phyloP scores from a whole-genome alignment of 2,888 invertebrate species.

The Philopedon plagiatum region DNA sequence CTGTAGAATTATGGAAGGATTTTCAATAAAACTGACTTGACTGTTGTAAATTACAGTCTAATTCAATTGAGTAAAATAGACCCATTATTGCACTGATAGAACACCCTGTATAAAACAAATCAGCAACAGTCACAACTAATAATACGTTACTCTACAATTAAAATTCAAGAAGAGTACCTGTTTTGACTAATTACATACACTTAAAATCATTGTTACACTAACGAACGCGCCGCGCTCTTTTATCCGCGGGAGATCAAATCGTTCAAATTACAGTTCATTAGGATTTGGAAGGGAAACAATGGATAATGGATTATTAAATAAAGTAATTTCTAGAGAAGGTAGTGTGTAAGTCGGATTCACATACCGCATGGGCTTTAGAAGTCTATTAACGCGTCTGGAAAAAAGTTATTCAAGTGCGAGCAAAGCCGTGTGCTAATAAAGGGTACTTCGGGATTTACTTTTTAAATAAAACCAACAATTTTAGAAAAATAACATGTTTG shows the following conservation, averaged over 20 bases:
- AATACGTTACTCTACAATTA: background rate
- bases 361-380: background rate
- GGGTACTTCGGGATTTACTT: no score
- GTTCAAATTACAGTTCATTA: constrained; percentile 21
- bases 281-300: constrained; percentile 4
- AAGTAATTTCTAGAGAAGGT: background rate
- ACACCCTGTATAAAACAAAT: background rate
- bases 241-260: constrained; percentile 25
- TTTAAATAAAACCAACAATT: no score
- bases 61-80: no score
- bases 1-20: no score
- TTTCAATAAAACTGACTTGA: no score
- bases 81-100: no score
- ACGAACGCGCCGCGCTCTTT: constrained; percentile 13
- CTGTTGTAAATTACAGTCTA: no score
- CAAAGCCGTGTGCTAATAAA: no score
- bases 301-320: background rate
- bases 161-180: constrained; percentile 6
- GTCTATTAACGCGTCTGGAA: background rate
- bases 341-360: background rate
- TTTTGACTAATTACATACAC: constrained; percentile 17
- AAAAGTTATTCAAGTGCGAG: background rate
- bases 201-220: constrained; percentile 28
- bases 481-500: no score
- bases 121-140: background rate